A percentile compares a stretch with the other conserved stretches of the same genome.
These are phyloP conservation scores for Xiphophorus hellerii DNA, from an alignment of 2,113 vertebrate genomes.

Conservation along the genomic window DNA sequence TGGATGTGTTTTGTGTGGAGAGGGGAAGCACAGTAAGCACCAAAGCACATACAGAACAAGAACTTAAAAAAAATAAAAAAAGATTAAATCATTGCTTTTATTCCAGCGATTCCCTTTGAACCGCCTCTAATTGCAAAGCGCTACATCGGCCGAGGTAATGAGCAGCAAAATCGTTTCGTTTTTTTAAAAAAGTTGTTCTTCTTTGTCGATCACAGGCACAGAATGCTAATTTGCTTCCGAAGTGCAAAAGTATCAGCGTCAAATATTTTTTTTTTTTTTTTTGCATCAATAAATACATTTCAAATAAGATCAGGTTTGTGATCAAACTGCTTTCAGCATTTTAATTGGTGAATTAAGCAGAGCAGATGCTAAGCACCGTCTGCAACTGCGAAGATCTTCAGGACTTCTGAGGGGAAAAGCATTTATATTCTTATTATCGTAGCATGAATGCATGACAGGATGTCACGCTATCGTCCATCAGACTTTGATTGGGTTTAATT, in stretches of 20 bases:
- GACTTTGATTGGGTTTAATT: background rate
- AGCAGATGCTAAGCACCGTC: background rate
- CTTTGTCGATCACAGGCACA: background rate
- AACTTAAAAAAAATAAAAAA: background rate
- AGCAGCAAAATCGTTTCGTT: slow-evolving; percentile 12
- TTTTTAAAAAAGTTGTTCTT: background rate
- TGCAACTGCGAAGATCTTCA: background rate
- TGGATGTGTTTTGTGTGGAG: slow-evolving; percentile 1
- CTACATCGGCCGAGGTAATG: background rate
- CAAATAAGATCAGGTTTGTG: background rate
- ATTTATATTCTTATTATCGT: background rate
- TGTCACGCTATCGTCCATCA: background rate
- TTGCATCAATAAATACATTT: background rate
- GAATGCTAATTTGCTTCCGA: background rate
- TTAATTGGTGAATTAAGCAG: background rate
- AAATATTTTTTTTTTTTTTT: background rate
- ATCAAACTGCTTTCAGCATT: background rate
- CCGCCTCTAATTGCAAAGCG: background rate
- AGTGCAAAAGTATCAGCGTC: background rate
- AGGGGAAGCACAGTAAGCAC: background rate
- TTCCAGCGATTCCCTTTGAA: slow-evolving; percentile 3
- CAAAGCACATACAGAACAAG: background rate
- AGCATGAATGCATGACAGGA: background rate
- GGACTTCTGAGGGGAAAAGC: background rate
- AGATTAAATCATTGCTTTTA: background rate